phyloP scores from a whole-genome alignment of 2,888 invertebrate species.

The Anoplius nigerrimus region DNA sequence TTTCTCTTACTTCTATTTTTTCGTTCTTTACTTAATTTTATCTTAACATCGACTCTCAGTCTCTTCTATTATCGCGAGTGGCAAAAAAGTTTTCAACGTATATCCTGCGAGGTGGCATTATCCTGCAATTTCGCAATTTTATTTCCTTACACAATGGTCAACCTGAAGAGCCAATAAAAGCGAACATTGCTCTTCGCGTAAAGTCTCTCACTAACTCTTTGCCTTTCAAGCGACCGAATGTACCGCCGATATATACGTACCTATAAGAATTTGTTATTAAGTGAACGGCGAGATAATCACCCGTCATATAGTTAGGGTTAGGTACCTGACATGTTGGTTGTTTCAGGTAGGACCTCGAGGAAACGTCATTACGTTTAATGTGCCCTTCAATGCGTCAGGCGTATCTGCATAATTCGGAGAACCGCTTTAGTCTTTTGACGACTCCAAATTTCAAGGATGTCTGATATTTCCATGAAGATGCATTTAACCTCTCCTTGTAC shows the following conservation, averaged over 20 bases:
- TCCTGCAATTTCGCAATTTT: slow-evolving; percentile 55
- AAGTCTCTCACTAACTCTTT: slow-evolving; percentile 44
- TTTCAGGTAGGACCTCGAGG: slow-evolving; percentile 26
- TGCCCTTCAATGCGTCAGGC: slow-evolving; percentile 21
- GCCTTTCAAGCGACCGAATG: slow-evolving; percentile 45
- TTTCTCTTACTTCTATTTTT: too few relatives aligned
- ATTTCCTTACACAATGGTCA: slow-evolving; percentile 40
- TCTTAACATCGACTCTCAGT: too few relatives aligned
- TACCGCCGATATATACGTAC: slow-evolving; percentile 19
- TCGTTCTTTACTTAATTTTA: too few relatives aligned
- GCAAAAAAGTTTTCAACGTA: slow-evolving; percentile 40
- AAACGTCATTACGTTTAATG: slow-evolving; percentile 35
- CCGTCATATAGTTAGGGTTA: slow-evolving; percentile 16
- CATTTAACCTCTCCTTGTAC: too few relatives aligned
- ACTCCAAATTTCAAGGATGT: slow-evolving; percentile 26
- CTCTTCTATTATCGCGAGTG: slow-evolving; percentile 21
- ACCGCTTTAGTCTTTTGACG: slow-evolving; percentile 18
- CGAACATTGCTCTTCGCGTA: slow-evolving; percentile 31
- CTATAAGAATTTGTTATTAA: slow-evolving; percentile 30
- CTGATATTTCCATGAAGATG: too few relatives aligned
- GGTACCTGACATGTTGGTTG: slow-evolving; percentile 22
- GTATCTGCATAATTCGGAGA: slow-evolving; percentile 13
- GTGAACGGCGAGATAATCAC: slow-evolving; percentile 34
- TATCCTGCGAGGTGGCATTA: slow-evolving; percentile 49
- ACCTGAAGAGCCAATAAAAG: slow-evolving; percentile 54